These are phyloP conservation scores for Thecophora atra DNA, from an alignment of 2,888 invertebrate species.

Conservation along the genomic window DNA sequence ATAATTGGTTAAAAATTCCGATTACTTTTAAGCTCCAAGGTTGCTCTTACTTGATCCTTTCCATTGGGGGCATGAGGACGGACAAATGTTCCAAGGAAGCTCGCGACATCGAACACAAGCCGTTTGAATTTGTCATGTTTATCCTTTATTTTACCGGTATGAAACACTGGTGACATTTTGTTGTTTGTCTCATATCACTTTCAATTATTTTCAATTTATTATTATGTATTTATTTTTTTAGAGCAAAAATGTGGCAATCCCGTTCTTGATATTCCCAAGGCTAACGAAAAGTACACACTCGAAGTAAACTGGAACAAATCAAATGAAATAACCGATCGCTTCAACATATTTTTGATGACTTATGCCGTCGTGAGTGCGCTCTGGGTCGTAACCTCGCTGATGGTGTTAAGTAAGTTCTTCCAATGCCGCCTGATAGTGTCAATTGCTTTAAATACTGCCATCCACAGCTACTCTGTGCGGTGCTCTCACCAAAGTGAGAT, in stretches of 20 bases:
- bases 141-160: constrained; percentile 58
- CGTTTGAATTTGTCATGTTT: constrained; percentile 57
- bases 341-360: constrained; percentile 55
- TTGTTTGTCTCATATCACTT: neutral
- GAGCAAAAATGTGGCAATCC: constrained; percentile 53
- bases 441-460: neutral
- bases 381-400: constrained; percentile 57
- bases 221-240: constrained; percentile 38
- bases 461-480: constrained; percentile 55
- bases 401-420: constrained; percentile 55
- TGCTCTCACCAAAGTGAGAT: constrained; percentile 52
- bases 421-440: neutral
- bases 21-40: constrained; percentile 56
- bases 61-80: constrained; percentile 57
- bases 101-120: constrained; percentile 47
- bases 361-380: constrained; percentile 57
- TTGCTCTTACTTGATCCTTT: constrained; percentile 53
- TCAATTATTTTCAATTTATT: constrained; percentile 6
- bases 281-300: constrained; percentile 37
- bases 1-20: neutral
- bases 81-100: constrained; percentile 50
- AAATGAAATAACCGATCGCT: constrained; percentile 51
- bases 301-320: constrained; percentile 53
- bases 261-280: constrained; percentile 1
- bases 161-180: constrained; percentile 33